Base-by-base conservation (phyloP, 2,797 vertebrate genomes). In the Diplodus sargus region DNA sequence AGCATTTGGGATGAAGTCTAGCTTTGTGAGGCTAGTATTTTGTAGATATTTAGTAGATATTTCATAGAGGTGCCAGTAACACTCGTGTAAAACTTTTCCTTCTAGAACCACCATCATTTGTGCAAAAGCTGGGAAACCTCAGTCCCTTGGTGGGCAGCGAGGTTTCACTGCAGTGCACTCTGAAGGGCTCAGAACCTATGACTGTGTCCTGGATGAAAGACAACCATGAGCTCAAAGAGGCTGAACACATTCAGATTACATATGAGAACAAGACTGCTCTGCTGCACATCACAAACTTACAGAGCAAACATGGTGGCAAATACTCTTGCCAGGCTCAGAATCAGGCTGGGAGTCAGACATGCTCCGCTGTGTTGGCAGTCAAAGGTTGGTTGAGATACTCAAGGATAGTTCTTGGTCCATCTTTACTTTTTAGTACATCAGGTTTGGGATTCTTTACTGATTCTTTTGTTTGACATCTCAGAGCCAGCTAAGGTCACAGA, bases 251-350 rank as follows among this genome's bases (percentile, higher is more conserved):
- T 89, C 97, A 96, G 92, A 96, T 99, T 76, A 96, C 95, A 7
- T 97, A 96, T 91, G 95, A 98, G 88, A 96, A 97, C 91, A 95
- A 94, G 54, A 92, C 93, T 45, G 97, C 97, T 34, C 90, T 95
- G 78, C 93, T 99, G 80, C 94, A 95, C 85, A 94, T 99, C 86
- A 96, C 92, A 77, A 95, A 94, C 82, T 91, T 98, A 77, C 96
- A 97, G 88, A 93, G 96, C 87, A 96, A 96, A 79, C 94, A 98
- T 57, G 96, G 95, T 34, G 98, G 98, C 65, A 99, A 98, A 89
- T 99, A 98, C 61, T 96, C 96, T n/a, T 99, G 98, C 91, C 96
- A 98, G 80, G 97, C 95, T 39, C 98, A 98, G 94, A 99, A 99
- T 28, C 97, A 98, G 89, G 98, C 98, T 0, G 98, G 98, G 64